Conservation (phyloP, 2,113 vertebrate genomes). For the Galbula dea region DNA sequence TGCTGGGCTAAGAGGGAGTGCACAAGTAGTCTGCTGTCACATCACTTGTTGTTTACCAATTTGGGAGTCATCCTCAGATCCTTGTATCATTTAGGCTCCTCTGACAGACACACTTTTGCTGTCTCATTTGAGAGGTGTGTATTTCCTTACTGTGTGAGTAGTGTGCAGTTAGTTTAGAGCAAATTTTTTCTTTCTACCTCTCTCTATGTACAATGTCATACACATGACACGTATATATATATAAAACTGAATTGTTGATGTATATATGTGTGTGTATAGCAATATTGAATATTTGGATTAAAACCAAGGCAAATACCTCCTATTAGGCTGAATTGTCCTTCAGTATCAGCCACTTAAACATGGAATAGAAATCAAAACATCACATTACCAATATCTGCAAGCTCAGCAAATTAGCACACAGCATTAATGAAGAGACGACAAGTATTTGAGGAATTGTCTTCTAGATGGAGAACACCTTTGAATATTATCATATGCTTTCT, state of each 20-base stretch:
- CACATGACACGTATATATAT: background rate
- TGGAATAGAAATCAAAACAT: background rate
- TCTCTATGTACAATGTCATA: background rate
- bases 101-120: background rate
- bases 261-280: background rate
- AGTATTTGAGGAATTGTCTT: background rate
- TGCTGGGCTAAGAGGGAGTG: background rate
- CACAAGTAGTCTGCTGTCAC: background rate
- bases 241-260: background rate
- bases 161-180: background rate
- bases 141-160: background rate
- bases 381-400: background rate
- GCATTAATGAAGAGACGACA: background rate
- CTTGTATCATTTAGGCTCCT: background rate
- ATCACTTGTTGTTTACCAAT: background rate
- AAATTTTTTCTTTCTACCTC: background rate
- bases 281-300: background rate
- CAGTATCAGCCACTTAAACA: background rate
- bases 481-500: background rate
- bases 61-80: background rate
- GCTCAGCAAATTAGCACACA: background rate
- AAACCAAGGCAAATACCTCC: background rate
- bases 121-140: background rate
- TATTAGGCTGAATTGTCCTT: background rate
- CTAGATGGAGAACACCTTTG: background rate